Evolutionary conservation across 2,888 invertebrate species (phyloP), one percentile per base, ranked within the genome.

Genomic region (Folsomia candida): DNA sequence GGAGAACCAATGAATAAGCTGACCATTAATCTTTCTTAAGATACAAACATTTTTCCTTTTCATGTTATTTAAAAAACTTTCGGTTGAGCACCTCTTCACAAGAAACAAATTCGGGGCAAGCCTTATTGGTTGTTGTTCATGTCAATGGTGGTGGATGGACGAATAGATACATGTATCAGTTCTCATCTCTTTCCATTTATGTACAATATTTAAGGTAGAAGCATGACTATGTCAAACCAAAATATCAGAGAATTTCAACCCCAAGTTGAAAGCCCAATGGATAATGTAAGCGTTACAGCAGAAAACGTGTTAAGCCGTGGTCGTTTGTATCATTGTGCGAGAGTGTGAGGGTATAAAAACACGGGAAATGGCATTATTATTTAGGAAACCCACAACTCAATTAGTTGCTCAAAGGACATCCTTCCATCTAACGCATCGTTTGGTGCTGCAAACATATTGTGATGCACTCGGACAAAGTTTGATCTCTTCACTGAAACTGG

Each of bases 381-480:
- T 37, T 69, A 67, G 68, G 63, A 76, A 76, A 73, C 76, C 76
- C 76, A 76, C 76, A 76, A 76, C 72, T 73, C 76, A 76, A 76
- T 76, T 76, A 76, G 71, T 47, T 14, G n/a, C 51, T 69, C 58
- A 75, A 70, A 74, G 67, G 67, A 64, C 70, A 74, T 74, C 72
- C 60, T 70, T 60, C 4, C 22, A 14, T 6, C 6, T 14, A 68
- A 69, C 69, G 60, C 65, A 68, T 59, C 66, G 22, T 58, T 66
- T 60, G 64, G 60, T 29, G n/a, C n/a, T 66, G 26, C 47, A 47
- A 60, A 61, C 60, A 60, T 51, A 70, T 66, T 70, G 28, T 66
- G 58, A 65, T 65, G 28, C 18, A 65, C 54, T 65, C 26, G 20
- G 59, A 54, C 54, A 28, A 20, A 64, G 47, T 28, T 64, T 64